These are phyloP conservation scores for Leptinotarsa peninsularis DNA, from an alignment of 2,888 invertebrate species.

Conservation along the genomic window DNA sequence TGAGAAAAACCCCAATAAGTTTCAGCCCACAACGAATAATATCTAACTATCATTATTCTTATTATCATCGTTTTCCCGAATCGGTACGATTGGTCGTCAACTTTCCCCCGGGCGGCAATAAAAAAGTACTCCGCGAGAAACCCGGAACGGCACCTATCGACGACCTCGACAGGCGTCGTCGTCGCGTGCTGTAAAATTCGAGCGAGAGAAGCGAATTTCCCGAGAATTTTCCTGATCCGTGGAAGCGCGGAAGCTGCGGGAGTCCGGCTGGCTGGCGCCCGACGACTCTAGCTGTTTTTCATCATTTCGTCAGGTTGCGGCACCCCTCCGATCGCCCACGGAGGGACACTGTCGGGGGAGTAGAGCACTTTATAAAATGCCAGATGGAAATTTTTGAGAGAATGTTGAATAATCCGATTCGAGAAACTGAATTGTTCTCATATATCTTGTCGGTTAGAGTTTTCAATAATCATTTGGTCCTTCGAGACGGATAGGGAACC, in stretches of 20 bases:
- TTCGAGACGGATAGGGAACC: too few species aligned
- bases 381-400: not conserved
- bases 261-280: constrained; percentile 55
- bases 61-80: not conserved
- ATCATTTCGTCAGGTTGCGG: not conserved
- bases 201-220: constrained; percentile 36
- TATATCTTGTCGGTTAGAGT: too few species aligned
- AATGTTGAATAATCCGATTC: not conserved
- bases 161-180: constrained; percentile 6
- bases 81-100: constrained; percentile 10
- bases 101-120: not conserved
- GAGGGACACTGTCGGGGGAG: not conserved
- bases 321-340: not conserved
- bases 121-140: constrained; percentile 6
- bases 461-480: too few species aligned
- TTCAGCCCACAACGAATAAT: too few species aligned
- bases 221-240: constrained; percentile 36
- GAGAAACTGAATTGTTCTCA: too few species aligned
- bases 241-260: constrained; percentile 49
- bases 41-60: not conserved
- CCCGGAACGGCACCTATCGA: constrained; percentile 18
- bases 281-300: constrained; percentile 53
- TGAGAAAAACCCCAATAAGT: too few species aligned
- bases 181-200: constrained; percentile 39
- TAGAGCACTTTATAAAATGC: not conserved